phyloP scores from a whole-genome alignment of 2,888 invertebrate genomes.

The Volucella zonaria region DNA sequence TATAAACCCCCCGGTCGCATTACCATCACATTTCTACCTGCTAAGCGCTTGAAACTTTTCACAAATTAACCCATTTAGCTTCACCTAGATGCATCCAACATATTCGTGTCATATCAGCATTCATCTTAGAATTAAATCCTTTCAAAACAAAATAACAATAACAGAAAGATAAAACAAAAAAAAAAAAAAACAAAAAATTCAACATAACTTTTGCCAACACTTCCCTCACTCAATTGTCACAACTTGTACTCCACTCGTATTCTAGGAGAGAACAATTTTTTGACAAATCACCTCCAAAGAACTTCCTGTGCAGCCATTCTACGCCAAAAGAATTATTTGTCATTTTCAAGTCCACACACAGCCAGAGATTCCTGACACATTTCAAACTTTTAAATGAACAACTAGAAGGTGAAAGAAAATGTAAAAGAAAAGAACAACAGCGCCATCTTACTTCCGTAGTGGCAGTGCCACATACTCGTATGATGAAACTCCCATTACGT shows the following conservation, averaged over 20 bases:
- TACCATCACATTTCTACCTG: too few species aligned
- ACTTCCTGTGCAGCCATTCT: conserved; percentile 68
- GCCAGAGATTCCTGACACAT: conserved; percentile 58
- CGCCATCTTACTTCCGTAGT: not conserved
- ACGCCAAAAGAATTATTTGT: conserved; percentile 68
- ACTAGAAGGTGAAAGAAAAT: conserved; percentile 10
- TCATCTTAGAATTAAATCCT: not conserved
- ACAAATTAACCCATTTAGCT: too few species aligned
- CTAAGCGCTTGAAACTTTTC: too few species aligned
- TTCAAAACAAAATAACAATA: conserved; percentile 9
- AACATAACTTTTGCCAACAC: conserved; percentile 21
- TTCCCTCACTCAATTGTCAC: conserved; percentile 47
- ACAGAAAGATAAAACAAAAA: not conserved
- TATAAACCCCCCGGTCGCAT: too few species aligned
- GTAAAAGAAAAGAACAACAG: not conserved
- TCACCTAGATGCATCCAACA: too few species aligned
- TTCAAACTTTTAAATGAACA: conserved; percentile 64
- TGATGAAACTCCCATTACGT: conserved; percentile 63
- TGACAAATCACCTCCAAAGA: conserved; percentile 68
- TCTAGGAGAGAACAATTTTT: not conserved
- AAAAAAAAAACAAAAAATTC: conserved; percentile 24
- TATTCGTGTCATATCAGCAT: too few species aligned
- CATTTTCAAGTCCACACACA: conserved; percentile 60
- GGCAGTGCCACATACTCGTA: not conserved
- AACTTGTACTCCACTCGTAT: conserved; percentile 28